Conservation (phyloP, 2,113 vertebrate genomes). For the Vidua chalybeata region DNA sequence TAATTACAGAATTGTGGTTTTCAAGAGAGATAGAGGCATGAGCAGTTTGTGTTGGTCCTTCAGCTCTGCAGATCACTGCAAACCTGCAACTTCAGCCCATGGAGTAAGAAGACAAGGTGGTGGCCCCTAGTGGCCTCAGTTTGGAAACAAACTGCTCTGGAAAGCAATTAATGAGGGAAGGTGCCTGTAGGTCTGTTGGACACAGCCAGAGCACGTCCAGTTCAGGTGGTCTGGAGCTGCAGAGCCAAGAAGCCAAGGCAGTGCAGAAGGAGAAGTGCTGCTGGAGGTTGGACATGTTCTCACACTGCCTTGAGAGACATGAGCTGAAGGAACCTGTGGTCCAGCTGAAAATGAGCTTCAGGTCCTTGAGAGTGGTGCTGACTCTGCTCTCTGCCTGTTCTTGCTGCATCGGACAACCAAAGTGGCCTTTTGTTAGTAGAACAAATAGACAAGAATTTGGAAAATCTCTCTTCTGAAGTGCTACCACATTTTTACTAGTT, state of each 20-base stretch:
- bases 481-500: background rate
- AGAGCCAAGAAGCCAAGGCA: background rate
- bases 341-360: background rate
- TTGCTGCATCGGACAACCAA: background rate
- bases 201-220: rapidly evolving
- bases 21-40: background rate
- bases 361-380: background rate
- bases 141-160: background rate
- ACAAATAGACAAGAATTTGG: background rate
- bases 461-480: background rate
- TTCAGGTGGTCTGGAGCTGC: background rate
- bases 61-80: background rate
- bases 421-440: background rate
- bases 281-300: background rate
- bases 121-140: slow-evolving; percentile 14
- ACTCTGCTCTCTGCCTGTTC: background rate
- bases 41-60: background rate
- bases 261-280: background rate
- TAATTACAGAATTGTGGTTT: background rate
- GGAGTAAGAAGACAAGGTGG: slow-evolving; percentile 7
- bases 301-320: rapidly evolving
- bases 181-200: background rate
- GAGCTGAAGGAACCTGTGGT: background rate
- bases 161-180: background rate
- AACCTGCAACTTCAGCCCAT: background rate